Evolutionary conservation across 2,113 vertebrate species (phyloP), one percentile per base, ranked within the genome.

Genomic region (Pomatostomus ruficeps): DNA sequence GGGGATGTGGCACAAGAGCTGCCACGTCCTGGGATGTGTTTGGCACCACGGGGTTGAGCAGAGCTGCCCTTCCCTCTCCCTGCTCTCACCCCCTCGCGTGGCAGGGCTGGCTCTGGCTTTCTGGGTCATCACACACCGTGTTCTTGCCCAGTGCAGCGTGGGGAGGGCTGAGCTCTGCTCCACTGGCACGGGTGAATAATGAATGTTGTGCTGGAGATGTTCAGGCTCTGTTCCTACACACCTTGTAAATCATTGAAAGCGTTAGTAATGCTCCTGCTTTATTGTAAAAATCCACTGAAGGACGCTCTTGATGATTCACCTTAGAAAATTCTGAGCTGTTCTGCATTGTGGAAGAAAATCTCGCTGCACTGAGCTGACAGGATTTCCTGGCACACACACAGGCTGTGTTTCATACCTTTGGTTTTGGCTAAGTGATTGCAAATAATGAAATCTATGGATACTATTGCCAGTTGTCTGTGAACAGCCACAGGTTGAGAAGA

Each of bases 1-100:
- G 1, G 40, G 67, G 57, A 72, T n/a, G 48, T 54, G 48, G 22
- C 49, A 72, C 40, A 61, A 26, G 36, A 65, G 1, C n/a, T 45
- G 20, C 17, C 73, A 38, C 0, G 0, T 36, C 25, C 45, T n/a
- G 43, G 55, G 62, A 61, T 0, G 2, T 57, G 54, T 58, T 91
- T 91, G 57, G 55, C 33, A 24, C 7, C 61, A 11, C 0, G 1
- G 20, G 73, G 55, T 2, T 36, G 59, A 78, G 73, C 6, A 73
- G 25, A 35, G 72, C 42, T 84, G 22, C 11, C 19, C 21, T 66
- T 48, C 29, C 28, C 61, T 71, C 33, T 65, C 23, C 16, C 43
- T 49, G 46, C 43, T 70, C 66, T 24, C 42, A 33, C 17, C 81
- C 8, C 31, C 65, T 77, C 7, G 3, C 35, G 2, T 8, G 61